Evolutionary conservation across 1,140 invertebrate genomes (phyloP).

Genomic region (Cyclina sinensis): DNA sequence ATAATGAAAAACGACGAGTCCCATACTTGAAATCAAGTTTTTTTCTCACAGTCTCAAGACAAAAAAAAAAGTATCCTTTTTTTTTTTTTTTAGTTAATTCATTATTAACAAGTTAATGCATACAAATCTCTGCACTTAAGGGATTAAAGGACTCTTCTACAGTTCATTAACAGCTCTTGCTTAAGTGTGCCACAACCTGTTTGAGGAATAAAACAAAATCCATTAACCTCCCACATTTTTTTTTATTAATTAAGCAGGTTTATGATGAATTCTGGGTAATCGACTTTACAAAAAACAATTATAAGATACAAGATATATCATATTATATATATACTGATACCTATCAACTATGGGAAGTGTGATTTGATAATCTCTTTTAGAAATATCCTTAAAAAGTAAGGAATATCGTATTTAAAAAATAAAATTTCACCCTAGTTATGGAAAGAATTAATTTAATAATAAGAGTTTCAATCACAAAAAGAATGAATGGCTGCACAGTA

Average conservation of each 20-base stretch:
- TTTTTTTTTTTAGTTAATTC: background rate
- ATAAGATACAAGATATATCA: too few species aligned
- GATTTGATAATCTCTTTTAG: too few species aligned
- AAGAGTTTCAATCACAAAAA: too few species aligned
- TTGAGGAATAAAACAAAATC: background rate
- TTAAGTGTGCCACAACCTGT: background rate
- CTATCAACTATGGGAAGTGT: too few species aligned
- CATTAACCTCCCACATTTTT: background rate
- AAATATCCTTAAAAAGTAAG: too few species aligned
- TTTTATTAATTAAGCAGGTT: background rate
- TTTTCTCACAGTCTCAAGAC: conserved; percentile 22
- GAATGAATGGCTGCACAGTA: too few species aligned
- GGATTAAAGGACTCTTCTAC: background rate
- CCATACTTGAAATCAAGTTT: background rate
- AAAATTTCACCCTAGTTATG: too few species aligned
- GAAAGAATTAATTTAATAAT: too few species aligned
- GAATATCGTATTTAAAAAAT: too few species aligned
- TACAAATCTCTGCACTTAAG: background rate
- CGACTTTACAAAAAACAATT: too few species aligned
- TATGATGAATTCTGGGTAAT: too few species aligned
- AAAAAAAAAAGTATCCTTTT: background rate
- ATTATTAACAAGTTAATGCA: background rate
- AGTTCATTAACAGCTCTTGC: background rate
- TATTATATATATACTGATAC: too few species aligned
- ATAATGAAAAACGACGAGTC: background rate